These are phyloP conservation scores for Halcyon smyrnensis DNA, from an alignment of 2,797 vertebrate species.

Conservation along the genomic window DNA sequence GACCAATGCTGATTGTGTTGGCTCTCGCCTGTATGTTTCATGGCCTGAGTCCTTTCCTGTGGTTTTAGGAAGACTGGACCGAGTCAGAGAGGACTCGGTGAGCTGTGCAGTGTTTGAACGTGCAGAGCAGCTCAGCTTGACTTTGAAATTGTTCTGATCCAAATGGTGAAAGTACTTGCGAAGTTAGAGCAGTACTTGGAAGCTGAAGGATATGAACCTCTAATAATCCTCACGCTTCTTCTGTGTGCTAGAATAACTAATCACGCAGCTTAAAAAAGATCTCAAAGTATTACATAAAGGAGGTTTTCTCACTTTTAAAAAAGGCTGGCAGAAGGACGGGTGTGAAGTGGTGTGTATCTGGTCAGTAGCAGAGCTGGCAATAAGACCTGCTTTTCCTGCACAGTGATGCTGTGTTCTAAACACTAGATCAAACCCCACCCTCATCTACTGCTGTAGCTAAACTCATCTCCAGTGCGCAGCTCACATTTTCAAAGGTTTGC, in stretches of 20 bases:
- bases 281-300: background rate
- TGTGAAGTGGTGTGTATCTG: background rate
- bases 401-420: background rate
- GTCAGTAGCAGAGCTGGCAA: background rate
- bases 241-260: background rate
- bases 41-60: background rate
- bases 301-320: background rate
- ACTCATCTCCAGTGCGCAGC: background rate
- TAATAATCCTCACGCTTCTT: background rate
- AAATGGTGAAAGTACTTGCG: background rate
- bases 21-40: background rate
- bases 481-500: background rate
- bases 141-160: background rate
- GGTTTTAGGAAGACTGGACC: background rate
- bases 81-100: background rate
- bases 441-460: background rate
- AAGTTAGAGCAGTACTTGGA: background rate
- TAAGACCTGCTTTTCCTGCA: background rate
- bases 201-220: background rate
- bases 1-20: background rate
- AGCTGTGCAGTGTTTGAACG: background rate
- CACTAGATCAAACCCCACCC: background rate
- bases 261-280: background rate
- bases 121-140: background rate
- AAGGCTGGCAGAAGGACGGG: background rate